These are phyloP conservation scores for Cotesia glomerata DNA, from an alignment of 1,140 invertebrate genomes.

Conservation along the genomic window DNA sequence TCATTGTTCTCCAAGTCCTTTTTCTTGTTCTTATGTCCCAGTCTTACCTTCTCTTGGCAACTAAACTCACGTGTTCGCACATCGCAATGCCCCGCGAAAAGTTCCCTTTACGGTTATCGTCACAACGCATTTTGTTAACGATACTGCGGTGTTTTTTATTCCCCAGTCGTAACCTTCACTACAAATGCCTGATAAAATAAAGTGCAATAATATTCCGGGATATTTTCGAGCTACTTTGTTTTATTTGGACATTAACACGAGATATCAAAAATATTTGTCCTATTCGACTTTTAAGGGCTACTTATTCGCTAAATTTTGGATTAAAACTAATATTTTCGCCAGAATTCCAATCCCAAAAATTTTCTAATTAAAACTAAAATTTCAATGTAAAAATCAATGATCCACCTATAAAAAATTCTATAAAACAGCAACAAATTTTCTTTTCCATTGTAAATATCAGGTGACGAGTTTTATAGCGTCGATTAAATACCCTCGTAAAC, in stretches of 20 bases:
- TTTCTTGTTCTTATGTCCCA: conserved; percentile 17
- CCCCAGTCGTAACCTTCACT: neutral
- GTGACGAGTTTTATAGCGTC: conserved; percentile 34
- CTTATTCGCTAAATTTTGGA: too few species aligned
- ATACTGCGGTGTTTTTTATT: neutral
- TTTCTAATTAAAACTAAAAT: too few species aligned
- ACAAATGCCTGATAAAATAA: conserved; percentile 2
- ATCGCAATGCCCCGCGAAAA: conserved; percentile 23
- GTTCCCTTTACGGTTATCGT: conserved; percentile 30
- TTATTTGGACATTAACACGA: too few species aligned
- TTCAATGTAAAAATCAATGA: too few species aligned
- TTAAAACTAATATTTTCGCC: too few species aligned
- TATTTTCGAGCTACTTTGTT: too few species aligned
- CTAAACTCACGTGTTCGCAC: conserved; percentile 17
- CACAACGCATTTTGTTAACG: conserved; percentile 6
- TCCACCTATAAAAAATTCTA: too few species aligned
- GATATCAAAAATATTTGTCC: too few species aligned
- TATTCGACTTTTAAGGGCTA: too few species aligned
- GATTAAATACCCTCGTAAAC: conserved; percentile 46
- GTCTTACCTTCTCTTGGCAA: neutral
- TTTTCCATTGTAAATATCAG: too few species aligned
- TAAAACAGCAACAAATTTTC: too few species aligned
- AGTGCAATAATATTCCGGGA: neutral
- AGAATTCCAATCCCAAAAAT: too few species aligned
- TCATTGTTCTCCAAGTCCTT: neutral